Evolutionary conservation across 2,797 vertebrate genomes (phyloP).

Genomic region (Myripristis jacobus): DNA sequence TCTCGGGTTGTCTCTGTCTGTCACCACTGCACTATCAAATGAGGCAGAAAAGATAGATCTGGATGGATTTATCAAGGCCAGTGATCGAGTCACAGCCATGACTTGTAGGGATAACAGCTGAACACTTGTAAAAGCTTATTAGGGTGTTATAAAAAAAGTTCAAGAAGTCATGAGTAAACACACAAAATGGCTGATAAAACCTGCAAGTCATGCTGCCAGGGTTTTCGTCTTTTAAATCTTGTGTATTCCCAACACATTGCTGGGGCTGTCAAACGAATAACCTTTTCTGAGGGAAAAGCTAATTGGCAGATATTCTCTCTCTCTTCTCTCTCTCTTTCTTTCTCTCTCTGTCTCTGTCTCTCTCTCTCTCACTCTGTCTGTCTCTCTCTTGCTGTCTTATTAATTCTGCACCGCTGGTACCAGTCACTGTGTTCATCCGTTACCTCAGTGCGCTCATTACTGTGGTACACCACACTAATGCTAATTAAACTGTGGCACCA

Average conservation of each 20-base stretch:
- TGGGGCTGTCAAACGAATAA: slow-evolving; percentile 69
- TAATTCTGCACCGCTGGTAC: slow-evolving; percentile 66
- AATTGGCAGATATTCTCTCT: slow-evolving; percentile 67
- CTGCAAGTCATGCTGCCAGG: slow-evolving; percentile 61
- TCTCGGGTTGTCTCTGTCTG: background rate
- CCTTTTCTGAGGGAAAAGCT: slow-evolving; percentile 70
- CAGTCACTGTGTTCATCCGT: slow-evolving; percentile 68
- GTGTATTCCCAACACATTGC: slow-evolving; percentile 61
- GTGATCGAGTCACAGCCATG: background rate
- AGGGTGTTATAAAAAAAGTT: slow-evolving; percentile 35
- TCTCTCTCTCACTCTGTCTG: background rate
- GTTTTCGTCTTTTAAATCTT: slow-evolving; percentile 43
- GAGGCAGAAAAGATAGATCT: background rate
- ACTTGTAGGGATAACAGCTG: slow-evolving; percentile 8
- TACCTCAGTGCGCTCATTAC: slow-evolving; percentile 72
- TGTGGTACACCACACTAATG: slow-evolving; percentile 58
- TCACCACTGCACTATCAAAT: background rate
- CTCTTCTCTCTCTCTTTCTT: too few relatives aligned
- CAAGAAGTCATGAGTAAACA: slow-evolving; percentile 55
- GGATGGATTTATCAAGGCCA: too few relatives aligned
- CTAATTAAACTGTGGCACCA: slow-evolving; percentile 71
- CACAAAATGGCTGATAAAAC: slow-evolving; percentile 48
- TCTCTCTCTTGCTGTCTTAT: slow-evolving; percentile 30
- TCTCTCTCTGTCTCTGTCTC: too few relatives aligned
- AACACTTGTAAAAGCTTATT: slow-evolving; percentile 26